These are phyloP conservation scores for Drosophila tristis DNA, from an alignment of 1,140 invertebrate species.

Conservation along the genomic window DNA sequence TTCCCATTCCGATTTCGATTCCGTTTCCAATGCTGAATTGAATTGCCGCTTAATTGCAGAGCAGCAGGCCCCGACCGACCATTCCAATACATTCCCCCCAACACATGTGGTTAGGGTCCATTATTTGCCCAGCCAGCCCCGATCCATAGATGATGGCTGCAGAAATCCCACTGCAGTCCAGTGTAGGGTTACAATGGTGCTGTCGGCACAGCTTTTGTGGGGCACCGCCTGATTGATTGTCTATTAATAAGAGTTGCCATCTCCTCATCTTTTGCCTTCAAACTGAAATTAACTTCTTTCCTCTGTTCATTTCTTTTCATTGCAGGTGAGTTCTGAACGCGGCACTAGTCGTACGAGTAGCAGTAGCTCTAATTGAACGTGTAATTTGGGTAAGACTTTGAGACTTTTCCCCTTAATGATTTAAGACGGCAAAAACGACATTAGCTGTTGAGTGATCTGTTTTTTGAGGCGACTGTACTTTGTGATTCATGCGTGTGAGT, in stretches of 20 bases:
- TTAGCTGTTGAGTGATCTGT: neutral
- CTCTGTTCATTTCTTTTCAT: slow-evolving; percentile 13
- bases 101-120: slow-evolving; percentile 47
- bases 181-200: slow-evolving; percentile 23
- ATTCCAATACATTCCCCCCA: neutral
- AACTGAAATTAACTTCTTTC: slow-evolving; percentile 27
- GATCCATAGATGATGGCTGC: slow-evolving; percentile 8
- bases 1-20: slow-evolving; percentile 17
- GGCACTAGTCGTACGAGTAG: too few relatives aligned
- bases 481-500: too few relatives aligned
- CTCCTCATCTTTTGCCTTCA: slow-evolving; percentile 4
- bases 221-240: slow-evolving; percentile 59
- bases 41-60: slow-evolving; percentile 77
- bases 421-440: neutral
- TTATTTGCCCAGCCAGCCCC: slow-evolving; percentile 29
- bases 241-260: slow-evolving; percentile 57
- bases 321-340: slow-evolving; percentile 38
- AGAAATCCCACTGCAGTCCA: slow-evolving; percentile 1
- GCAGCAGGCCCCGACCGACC: slow-evolving; percentile 7
- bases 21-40: slow-evolving; percentile 44
- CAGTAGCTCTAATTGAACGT: slow-evolving; percentile 22
- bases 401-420: neutral
- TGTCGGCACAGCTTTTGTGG: slow-evolving; percentile 40
- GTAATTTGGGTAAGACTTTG: slow-evolving; percentile 43
- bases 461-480: neutral